A percentile compares a stretch with the other conserved stretches of the same genome.
Evolutionary conservation across 2,797 vertebrate genomes (phyloP).

Genomic region (Lerista edwardsae): DNA sequence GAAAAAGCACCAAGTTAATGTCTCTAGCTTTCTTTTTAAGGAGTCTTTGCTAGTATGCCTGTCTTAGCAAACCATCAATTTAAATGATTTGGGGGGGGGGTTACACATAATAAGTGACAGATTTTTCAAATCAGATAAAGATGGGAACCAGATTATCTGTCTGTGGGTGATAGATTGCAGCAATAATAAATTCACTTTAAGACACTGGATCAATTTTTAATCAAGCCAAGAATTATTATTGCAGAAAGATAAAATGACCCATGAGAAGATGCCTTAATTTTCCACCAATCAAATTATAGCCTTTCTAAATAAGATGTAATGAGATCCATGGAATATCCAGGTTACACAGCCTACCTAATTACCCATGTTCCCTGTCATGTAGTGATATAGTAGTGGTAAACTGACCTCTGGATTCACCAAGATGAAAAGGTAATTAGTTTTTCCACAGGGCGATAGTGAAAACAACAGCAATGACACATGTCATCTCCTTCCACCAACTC

Average conservation of each 20-base stretch:
- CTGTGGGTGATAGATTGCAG: slow-evolving; percentile 97
- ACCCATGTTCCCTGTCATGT: slow-evolving; percentile 85
- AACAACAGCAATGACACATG: slow-evolving; percentile 82
- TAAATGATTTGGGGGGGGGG: slow-evolving; percentile 77
- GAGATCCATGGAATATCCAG: slow-evolving; percentile 87
- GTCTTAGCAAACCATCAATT: slow-evolving; percentile 82
- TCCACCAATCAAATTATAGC: slow-evolving; percentile 99
- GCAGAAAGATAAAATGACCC: slow-evolving; percentile 99
- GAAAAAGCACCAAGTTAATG: slow-evolving; percentile 59
- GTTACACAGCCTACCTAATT: slow-evolving; percentile 89
- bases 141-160: slow-evolving; percentile 99
- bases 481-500: slow-evolving; percentile 80
- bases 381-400: slow-evolving; percentile 86
- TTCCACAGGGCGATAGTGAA: slow-evolving; percentile 81
- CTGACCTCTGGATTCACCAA: slow-evolving; percentile 88
- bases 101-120: slow-evolving; percentile 88
- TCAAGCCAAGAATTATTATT: slow-evolving; percentile 99
- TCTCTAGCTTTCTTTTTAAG: slow-evolving; percentile 67
- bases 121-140: slow-evolving; percentile 97
- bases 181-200: slow-evolving; percentile 99
- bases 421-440: slow-evolving; percentile 94
- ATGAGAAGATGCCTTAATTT: slow-evolving; percentile 97
- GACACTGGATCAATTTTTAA: slow-evolving; percentile 99
- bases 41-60: slow-evolving; percentile 66
- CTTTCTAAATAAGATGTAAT: slow-evolving; percentile 92